Conservation (phyloP, 1,140 invertebrate genomes). For the Bombus ignitus region DNA sequence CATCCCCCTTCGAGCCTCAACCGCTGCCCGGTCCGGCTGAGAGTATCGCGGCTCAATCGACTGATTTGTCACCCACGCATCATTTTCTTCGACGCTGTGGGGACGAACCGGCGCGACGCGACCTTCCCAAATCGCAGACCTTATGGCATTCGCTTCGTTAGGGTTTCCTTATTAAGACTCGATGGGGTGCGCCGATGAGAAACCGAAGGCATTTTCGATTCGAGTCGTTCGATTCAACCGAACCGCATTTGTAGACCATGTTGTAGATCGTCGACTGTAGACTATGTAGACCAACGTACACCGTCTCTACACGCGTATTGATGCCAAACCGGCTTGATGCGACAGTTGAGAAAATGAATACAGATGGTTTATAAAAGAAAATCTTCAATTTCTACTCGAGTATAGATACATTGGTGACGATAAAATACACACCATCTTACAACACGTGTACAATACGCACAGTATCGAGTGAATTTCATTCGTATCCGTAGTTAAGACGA, state of each 20-base stretch:
- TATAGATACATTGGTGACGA: too few relatives aligned
- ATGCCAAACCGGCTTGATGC: too few relatives aligned
- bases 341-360: too few relatives aligned
- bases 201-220: constrained; percentile 3
- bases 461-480: too few relatives aligned
- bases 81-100: constrained; percentile 75
- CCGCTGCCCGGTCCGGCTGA: constrained; percentile 73
- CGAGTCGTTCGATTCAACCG: not conserved
- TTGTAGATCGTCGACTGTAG: too few relatives aligned
- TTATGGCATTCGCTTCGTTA: constrained; percentile 51
- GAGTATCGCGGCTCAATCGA: constrained; percentile 80
- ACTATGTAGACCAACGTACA: too few relatives aligned
- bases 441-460: too few relatives aligned
- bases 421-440: too few relatives aligned
- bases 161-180: constrained; percentile 39
- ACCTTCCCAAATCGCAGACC: constrained; percentile 28
- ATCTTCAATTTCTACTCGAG: too few relatives aligned
- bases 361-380: too few relatives aligned
- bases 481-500: too few relatives aligned
- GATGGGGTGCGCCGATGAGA: not conserved
- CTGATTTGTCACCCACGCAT: constrained; percentile 81
- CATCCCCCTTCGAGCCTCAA: constrained; percentile 72
- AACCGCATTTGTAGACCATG: not conserved
- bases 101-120: not conserved
- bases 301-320: not conserved